These are phyloP conservation scores for Coryphaenoides rupestris DNA, from an alignment of 2,113 vertebrate genomes.

Conservation along the genomic window DNA sequence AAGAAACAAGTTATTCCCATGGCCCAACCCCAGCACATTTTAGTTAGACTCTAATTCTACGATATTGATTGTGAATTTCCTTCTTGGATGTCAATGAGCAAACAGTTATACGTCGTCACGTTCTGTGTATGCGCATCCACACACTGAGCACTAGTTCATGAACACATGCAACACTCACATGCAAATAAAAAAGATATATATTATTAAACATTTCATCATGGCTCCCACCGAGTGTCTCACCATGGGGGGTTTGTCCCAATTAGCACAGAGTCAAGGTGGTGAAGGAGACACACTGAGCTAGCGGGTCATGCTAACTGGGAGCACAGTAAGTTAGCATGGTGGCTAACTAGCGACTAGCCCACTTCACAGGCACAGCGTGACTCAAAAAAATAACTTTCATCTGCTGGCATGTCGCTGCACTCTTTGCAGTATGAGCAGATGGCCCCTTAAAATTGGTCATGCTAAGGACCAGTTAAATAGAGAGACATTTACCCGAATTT, in stretches of 20 bases:
- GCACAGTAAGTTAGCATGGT: constrained; percentile 43
- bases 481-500: constrained; percentile 6
- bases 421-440: constrained; percentile 29
- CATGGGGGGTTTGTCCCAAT: constrained; percentile 56
- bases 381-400: constrained; percentile 22
- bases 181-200: background rate
- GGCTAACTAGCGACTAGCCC: constrained; percentile 57
- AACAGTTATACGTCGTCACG: background rate
- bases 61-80: background rate
- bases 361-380: constrained; percentile 54
- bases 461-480: constrained; percentile 17
- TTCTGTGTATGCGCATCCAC: background rate
- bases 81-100: background rate
- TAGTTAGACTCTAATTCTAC: background rate
- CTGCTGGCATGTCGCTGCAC: constrained; percentile 31
- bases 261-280: constrained; percentile 57
- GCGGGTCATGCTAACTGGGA: constrained; percentile 55
- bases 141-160: background rate
- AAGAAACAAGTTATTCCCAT: constrained; percentile 27
- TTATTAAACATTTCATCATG: background rate
- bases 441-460: constrained; percentile 24
- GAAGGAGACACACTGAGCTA: constrained; percentile 46
- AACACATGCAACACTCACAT: constrained; percentile 9
- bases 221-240: constrained; percentile 48
- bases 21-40: constrained; percentile 2